phyloP scores from a whole-genome alignment of 37 sponge, comb jelly and placozoan genomes.

The Cliona cf. orientalis region DNA sequence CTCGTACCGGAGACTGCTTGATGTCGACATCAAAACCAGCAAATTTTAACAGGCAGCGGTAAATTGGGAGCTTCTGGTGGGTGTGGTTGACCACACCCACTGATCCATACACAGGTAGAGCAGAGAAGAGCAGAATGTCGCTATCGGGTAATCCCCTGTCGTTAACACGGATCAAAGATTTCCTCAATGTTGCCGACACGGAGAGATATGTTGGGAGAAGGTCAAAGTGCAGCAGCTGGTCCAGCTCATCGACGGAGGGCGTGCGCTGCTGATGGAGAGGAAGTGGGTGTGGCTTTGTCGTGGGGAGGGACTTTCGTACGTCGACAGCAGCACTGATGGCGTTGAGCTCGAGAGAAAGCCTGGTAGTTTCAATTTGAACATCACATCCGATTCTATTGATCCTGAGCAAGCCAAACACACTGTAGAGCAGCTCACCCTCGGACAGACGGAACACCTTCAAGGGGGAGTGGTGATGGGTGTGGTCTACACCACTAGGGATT shows the following conservation, averaged over 20 bases:
- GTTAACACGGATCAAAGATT: background rate
- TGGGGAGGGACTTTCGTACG: conserved; percentile 11
- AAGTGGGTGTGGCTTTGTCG: background rate
- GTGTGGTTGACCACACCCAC: conserved; percentile 10
- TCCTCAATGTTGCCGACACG: conserved; percentile 42
- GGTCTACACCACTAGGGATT: too few relatives aligned
- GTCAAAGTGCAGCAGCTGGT: background rate
- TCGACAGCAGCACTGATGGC: conserved; percentile 53
- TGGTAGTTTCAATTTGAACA: conserved; percentile 34
- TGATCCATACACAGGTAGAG: conserved; percentile 25
- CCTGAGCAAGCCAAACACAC: conserved; percentile 44
- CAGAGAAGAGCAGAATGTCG: conserved; percentile 18
- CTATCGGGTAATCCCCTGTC: conserved; percentile 40
- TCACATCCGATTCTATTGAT: conserved; percentile 8
- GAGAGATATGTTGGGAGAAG: conserved; percentile 52
- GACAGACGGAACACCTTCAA: background rate
- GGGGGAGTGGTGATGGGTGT: background rate
- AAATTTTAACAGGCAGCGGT: conserved; percentile 51
- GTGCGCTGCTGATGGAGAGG: too few relatives aligned
- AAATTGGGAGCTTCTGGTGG: conserved; percentile 13
- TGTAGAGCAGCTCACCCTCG: conserved; percentile 35
- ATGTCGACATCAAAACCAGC: conserved; percentile 29
- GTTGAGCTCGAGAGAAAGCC: background rate
- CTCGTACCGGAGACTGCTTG: conserved; percentile 68
- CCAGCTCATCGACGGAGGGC: background rate